Conservation (phyloP, 2,888 invertebrate species). For the Eudasyphora cyanicolor region DNA sequence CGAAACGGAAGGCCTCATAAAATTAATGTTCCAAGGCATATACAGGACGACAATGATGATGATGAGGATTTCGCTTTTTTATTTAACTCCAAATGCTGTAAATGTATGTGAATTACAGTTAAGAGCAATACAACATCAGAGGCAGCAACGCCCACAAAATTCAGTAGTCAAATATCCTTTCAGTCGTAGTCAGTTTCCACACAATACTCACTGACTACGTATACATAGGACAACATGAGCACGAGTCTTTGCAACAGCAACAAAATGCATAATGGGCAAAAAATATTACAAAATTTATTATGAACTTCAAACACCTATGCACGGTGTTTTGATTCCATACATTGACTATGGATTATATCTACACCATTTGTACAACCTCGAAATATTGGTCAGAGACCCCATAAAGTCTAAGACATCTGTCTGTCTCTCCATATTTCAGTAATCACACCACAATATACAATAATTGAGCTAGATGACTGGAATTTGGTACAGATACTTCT, state of each 20-base stretch:
- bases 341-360: no score
- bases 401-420: no score
- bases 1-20: constrained; percentile 57
- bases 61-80: constrained; percentile 58
- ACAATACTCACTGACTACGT: no score
- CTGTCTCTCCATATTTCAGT: no score
- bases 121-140: background rate
- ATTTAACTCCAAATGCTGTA: constrained; percentile 54
- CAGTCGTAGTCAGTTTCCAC: background rate
- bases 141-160: background rate
- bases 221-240: background rate
- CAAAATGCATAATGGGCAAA: background rate
- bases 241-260: background rate
- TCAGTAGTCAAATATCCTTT: background rate
- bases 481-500: no score
- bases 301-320: background rate
- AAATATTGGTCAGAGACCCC: no score
- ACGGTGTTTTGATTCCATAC: no score
- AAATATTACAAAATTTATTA: background rate
- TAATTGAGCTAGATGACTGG: no score
- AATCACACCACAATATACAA: no score
- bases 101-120: constrained; percentile 2
- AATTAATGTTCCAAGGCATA: constrained; percentile 60
- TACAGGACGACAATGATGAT: constrained; percentile 31
- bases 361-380: no score